These are phyloP conservation scores for Psilanteris sp. DNA, from an alignment of 1,140 invertebrate genomes.

Conservation along the genomic window DNA sequence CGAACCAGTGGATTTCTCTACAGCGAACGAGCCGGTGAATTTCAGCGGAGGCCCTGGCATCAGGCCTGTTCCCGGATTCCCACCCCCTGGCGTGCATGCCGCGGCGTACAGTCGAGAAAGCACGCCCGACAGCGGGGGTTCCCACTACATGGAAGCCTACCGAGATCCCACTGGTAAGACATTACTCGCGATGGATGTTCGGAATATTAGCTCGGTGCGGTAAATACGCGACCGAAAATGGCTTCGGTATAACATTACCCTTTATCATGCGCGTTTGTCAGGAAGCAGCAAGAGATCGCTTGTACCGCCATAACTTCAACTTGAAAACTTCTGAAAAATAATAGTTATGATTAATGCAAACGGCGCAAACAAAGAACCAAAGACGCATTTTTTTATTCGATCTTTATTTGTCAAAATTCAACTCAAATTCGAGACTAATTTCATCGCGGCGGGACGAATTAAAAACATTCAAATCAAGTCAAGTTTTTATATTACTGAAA, in stretches of 20 bases:
- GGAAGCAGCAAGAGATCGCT: constrained; percentile 11
- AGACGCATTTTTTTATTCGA: too few species aligned
- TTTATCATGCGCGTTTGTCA: constrained; percentile 37
- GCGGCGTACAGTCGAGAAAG: constrained; percentile 89
- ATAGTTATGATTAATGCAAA: too few species aligned
- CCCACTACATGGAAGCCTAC: constrained; percentile 91
- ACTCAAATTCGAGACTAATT: too few species aligned
- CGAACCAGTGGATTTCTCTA: constrained; percentile 86
- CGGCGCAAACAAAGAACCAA: too few species aligned
- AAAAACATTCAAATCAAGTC: too few species aligned
- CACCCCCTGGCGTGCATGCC: constrained; percentile 79
- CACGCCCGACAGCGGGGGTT: constrained; percentile 89
- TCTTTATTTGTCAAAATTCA: too few species aligned
- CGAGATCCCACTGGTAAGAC: constrained; percentile 88
- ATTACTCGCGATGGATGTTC: constrained; percentile 54
- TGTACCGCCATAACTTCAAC: too few species aligned
- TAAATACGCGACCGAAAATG: constrained; percentile 24
- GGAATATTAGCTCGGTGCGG: constrained; percentile 37
- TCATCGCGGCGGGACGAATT: too few species aligned
- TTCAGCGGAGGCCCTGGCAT: constrained; percentile 82
- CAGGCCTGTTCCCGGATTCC: constrained; percentile 80
- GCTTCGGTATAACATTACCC: constrained; percentile 48
- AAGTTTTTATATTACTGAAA: too few species aligned
- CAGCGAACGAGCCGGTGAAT: constrained; percentile 83
- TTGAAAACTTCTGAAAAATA: too few species aligned